Evolutionary conservation across 2,797 vertebrate species (phyloP).

Genomic region (Fistularia tabacaria): DNA sequence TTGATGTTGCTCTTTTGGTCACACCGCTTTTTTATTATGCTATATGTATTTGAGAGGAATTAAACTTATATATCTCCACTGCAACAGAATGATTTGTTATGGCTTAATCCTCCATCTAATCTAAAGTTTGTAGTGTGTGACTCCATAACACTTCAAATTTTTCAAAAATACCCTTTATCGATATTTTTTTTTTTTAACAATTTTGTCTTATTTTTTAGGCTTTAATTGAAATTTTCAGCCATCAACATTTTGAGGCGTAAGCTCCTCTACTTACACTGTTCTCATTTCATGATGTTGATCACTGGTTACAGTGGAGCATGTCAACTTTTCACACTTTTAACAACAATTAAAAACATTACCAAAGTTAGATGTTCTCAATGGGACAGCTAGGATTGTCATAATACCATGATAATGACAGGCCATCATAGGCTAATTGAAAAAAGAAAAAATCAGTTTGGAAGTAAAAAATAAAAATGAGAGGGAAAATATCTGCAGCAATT

Average conservation of each 20-base stretch:
- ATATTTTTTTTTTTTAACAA: constrained; percentile 11
- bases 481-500: constrained; percentile 1
- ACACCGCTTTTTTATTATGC: too few relatives aligned
- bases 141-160: neutral
- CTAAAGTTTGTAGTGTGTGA: neutral
- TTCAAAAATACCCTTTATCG: neutral
- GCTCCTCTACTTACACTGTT: neutral
- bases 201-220: constrained; percentile 5
- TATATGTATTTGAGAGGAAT: too few relatives aligned
- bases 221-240: constrained; percentile 15
- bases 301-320: neutral
- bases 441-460: neutral
- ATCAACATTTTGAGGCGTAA: neutral
- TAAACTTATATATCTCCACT: too few relatives aligned
- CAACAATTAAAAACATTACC: too few relatives aligned
- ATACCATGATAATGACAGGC: too few relatives aligned
- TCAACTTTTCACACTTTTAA: neutral
- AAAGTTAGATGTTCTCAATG: too few relatives aligned
- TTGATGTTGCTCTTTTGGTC: too few relatives aligned
- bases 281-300: neutral
- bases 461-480: neutral
- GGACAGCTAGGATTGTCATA: too few relatives aligned
- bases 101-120: neutral
- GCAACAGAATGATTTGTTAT: neutral
- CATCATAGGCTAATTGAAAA: constrained; percentile 2